Base-by-base conservation (phyloP, 2,888 invertebrate genomes). In the Thalpophila matura region DNA sequence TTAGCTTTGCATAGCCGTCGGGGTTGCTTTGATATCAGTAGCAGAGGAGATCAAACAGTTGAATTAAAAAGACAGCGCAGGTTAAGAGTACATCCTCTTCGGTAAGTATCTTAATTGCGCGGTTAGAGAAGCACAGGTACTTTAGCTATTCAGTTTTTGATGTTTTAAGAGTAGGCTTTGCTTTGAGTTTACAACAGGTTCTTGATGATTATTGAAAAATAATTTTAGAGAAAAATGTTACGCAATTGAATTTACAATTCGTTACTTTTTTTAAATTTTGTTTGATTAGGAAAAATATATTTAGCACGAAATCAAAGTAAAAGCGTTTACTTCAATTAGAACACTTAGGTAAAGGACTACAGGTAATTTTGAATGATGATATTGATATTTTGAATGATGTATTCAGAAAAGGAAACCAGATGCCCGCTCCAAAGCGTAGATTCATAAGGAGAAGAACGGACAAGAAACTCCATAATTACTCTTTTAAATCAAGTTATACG, bases 11-110 rank as follows among this genome's bases (percentile, higher is more conserved):
- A 80, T 76, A 77, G 82, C 87, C 89, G 84, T 80, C 63, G 75
- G 88, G 86, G 77, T 74, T 69, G 83, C 91, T 91, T 90, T 89
- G 91, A 91, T 90, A 91, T 90, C 86, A 86, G 84, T 83, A 83
- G 86, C 89, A 87, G 88, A 76, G 79, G 74, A 91, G 89, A 90
- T 90, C 91, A 91, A 91, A 91, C 89, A 87, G 82, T 53, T 77
- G 70, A 84, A 87, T 84, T 86, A 86, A 84, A 88, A 88, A 87
- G 82, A 83, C 84, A 85, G 72, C 69, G 66, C 54, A 64, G 62
- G 74, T 70, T 58, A 64, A 61, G 59, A 70, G 70, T 38, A 73
- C 54, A 73, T 77, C 57, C 69, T 74, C 60, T 74, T 65, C 18
- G 29, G 56, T 71, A 67, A 72, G 80, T 71, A 70, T 63, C 49